A percentile compares a stretch with the other conserved stretches of the same genome.
phyloP scores from a whole-genome alignment of 1,140 invertebrate genomes.

The Dendroctonus valens region DNA sequence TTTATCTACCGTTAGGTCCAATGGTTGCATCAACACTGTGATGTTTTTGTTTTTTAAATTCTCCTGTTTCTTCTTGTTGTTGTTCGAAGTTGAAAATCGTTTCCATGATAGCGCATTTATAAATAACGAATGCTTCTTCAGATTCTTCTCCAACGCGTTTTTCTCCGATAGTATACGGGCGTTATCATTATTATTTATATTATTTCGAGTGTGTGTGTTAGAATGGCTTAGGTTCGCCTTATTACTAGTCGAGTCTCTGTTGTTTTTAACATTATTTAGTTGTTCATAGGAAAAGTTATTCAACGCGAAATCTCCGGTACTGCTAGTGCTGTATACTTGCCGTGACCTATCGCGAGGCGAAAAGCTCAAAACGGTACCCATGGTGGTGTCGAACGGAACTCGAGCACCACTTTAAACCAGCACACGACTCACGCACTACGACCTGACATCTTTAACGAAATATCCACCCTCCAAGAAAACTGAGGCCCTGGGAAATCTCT shows the following conservation, averaged over 20 bases:
- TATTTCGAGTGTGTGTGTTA: constrained; percentile 54
- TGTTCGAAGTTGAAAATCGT: constrained; percentile 85
- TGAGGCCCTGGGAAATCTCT: constrained; percentile 29
- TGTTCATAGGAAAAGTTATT: constrained; percentile 90
- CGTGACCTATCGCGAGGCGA: constrained; percentile 82
- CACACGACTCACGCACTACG: constrained; percentile 18
- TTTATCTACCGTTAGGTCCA: constrained; percentile 79
- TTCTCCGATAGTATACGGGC: constrained; percentile 79
- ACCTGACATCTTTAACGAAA: constrained; percentile 28
- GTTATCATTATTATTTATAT: constrained; percentile 66
- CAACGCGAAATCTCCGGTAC: constrained; percentile 71
- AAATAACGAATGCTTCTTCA: constrained; percentile 94
- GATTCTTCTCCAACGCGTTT: constrained; percentile 82
- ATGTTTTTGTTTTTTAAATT: constrained; percentile 79
- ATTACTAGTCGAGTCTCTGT: constrained; percentile 62
- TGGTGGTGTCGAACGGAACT: constrained; percentile 47
- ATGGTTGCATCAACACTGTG: constrained; percentile 64
- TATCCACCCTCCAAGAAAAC: constrained; percentile 27
- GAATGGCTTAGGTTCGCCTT: constrained; percentile 48
- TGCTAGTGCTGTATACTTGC: constrained; percentile 63
- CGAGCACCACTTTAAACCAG: not conserved
- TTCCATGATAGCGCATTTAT: constrained; percentile 97
- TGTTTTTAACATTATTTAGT: constrained; percentile 85
- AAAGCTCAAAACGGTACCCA: constrained; percentile 95
- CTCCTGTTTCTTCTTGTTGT: constrained; percentile 87